Conservation (phyloP, 30 jellyfish, hydroid and myxozoan species). For the Mastigias papua region DNA sequence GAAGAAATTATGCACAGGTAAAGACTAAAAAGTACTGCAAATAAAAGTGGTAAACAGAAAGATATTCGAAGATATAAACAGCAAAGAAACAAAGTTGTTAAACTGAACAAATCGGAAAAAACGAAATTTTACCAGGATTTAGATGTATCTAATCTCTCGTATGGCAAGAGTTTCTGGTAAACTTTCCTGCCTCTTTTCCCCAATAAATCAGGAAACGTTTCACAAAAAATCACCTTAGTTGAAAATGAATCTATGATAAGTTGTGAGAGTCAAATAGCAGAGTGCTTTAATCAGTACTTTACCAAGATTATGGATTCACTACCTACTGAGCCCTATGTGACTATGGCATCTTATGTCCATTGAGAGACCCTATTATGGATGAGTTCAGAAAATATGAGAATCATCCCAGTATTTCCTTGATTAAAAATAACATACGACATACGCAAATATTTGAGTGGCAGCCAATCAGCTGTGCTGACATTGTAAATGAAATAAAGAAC, state of each 20-base stretch:
- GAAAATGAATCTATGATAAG: not conserved
- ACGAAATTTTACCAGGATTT: not conserved
- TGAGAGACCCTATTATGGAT: slow-evolving; percentile 29
- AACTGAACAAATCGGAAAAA: slow-evolving; percentile 10
- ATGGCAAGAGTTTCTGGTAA: slow-evolving; percentile 11
- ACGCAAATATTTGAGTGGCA: slow-evolving; percentile 3
- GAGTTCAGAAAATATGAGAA: slow-evolving; percentile 14
- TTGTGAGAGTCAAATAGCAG: not conserved
- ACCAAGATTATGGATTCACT: slow-evolving; percentile 13
- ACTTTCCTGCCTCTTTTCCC: slow-evolving; percentile 3
- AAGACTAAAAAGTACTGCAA: not conserved
- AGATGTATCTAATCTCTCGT: not conserved
- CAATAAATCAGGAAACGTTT: not conserved
- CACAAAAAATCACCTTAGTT: not conserved
- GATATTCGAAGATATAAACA: slow-evolving; percentile 1
- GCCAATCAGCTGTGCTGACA: slow-evolving; percentile 15
- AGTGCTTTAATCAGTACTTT: slow-evolving; percentile 29
- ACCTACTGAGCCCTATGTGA: not conserved
- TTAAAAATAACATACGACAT: slow-evolving; percentile 6
- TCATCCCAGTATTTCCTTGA: slow-evolving; percentile 2
- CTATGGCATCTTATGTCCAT: slow-evolving; percentile 10
- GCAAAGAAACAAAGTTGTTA: slow-evolving; percentile 20
- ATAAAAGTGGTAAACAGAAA: not conserved
- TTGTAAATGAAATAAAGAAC: slow-evolving; percentile 8
- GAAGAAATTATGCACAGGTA: not conserved